Percentiles rank a stretch among this genome's conserved stretches.
Evolutionary conservation across 30 jellyfish, hydroid and myxozoan species (phyloP).

Genomic region (Haliclystus octoradiatus): DNA sequence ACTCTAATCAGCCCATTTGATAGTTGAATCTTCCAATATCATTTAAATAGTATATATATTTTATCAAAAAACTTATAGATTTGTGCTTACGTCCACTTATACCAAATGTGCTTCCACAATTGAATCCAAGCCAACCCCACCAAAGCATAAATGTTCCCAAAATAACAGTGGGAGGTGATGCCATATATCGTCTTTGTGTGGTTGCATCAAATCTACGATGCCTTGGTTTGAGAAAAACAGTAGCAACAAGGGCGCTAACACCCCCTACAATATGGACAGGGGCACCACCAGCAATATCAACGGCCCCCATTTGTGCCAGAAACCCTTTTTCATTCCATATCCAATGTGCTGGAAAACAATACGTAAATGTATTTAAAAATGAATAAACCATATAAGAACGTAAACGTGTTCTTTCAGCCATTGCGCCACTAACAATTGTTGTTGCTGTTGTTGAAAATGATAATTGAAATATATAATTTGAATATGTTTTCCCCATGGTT

Average conservation of each 20-base stretch:
- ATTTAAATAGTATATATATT: too few relatives aligned
- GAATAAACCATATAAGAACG: conserved; percentile 72
- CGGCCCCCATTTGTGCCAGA: conserved; percentile 52
- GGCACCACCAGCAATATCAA: conserved; percentile 86
- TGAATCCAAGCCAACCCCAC: conserved; percentile 99
- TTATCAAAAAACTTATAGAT: too few relatives aligned
- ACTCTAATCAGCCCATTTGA: too few relatives aligned
- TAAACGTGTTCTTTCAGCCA: conserved; percentile 80
- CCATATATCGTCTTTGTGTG: conserved; percentile 23
- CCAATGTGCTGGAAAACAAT: conserved; percentile 89
- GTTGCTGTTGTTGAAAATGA: conserved; percentile 92
- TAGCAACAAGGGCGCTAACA: conserved; percentile 65
- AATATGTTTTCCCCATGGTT: conserved; percentile 49
- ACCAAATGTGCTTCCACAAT: conserved; percentile 91
- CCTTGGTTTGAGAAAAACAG: conserved; percentile 59
- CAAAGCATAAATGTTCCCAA: conserved; percentile 88
- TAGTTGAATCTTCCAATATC: too few relatives aligned
- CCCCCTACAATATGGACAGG: conserved; percentile 92
- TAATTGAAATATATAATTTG: conserved; percentile 63
- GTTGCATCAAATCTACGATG: conserved; percentile 29
- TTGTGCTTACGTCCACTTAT: conserved; percentile 65
- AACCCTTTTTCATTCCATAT: conserved; percentile 80
- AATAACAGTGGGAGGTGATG: conserved; percentile 76
- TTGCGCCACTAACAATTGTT: conserved; percentile 85
- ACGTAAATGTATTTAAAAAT: conserved; percentile 45